Percentiles rank a stretch among this genome's conserved stretches.
These are phyloP conservation scores for Adelphocoris suturalis DNA, from an alignment of 2,888 invertebrate genomes.

Conservation along the genomic window DNA sequence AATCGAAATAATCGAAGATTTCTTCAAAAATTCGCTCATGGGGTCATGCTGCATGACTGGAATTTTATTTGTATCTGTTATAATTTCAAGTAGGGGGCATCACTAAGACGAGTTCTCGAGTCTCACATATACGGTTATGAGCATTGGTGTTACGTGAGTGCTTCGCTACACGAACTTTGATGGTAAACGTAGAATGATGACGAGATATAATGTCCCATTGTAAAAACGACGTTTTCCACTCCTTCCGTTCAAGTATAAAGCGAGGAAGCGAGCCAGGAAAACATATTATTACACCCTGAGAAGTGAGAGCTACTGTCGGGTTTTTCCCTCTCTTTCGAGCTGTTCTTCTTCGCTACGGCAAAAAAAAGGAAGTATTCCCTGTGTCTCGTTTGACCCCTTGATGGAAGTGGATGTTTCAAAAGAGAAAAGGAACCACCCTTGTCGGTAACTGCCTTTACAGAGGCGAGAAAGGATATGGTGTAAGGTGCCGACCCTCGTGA, in stretches of 20 bases:
- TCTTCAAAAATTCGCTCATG: too few relatives aligned
- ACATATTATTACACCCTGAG: slow-evolving; percentile 10
- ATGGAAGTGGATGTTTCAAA: background rate
- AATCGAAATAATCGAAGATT: too few relatives aligned
- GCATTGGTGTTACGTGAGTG: too few relatives aligned
- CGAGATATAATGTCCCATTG: slow-evolving; percentile 3
- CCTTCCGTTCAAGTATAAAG: background rate
- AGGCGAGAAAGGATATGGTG: background rate
- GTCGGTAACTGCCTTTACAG: background rate
- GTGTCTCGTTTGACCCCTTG: slow-evolving; percentile 26
- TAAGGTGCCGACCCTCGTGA: background rate
- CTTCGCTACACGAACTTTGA: background rate
- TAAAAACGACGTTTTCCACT: background rate
- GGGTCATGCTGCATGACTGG: too few relatives aligned
- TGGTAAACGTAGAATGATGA: background rate
- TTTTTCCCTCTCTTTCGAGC: background rate
- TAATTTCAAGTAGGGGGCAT: too few relatives aligned
- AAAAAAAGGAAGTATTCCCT: background rate
- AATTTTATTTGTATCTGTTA: too few relatives aligned
- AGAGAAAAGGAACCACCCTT: background rate
- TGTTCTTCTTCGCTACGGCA: background rate
- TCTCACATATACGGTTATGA: too few relatives aligned
- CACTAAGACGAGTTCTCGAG: too few relatives aligned
- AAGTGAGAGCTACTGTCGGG: slow-evolving; percentile 4
- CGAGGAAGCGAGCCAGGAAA: background rate